Evolutionary conservation across 2,113 vertebrate species (phyloP).

Genomic region (Saimiri boliviensis): DNA sequence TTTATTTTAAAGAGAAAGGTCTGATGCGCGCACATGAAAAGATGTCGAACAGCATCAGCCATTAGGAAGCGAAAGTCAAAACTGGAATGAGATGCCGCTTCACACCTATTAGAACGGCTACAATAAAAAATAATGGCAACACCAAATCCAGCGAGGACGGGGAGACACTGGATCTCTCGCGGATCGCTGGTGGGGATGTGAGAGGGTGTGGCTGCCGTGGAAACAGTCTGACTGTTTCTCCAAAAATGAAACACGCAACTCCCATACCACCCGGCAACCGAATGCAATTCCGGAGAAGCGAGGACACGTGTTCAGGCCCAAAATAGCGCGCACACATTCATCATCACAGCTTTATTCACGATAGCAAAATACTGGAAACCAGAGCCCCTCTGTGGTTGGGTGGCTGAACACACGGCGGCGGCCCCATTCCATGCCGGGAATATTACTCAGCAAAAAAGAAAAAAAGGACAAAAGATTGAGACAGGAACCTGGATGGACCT

Average conservation of each 20-base stretch:
- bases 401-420: neutral
- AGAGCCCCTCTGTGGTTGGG: rapidly evolving
- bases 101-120: neutral
- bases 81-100: too few species aligned
- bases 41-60: rapidly evolving
- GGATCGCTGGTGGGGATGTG: rapidly evolving
- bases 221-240: neutral
- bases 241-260: neutral
- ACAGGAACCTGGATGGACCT: neutral
- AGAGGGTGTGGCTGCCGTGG: neutral
- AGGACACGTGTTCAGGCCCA: neutral
- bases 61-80: rapidly evolving
- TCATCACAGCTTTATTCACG: neutral
- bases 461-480: rapidly evolving
- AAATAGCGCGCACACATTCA: neutral
- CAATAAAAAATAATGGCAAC: rapidly evolving
- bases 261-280: neutral
- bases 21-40: neutral
- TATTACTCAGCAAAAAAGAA: neutral
- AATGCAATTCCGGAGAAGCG: neutral
- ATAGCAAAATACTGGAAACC: neutral
- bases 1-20: neutral
- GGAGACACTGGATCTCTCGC: rapidly evolving
- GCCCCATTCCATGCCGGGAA: neutral
- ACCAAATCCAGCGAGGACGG: neutral